phyloP scores from a whole-genome alignment of 2,888 invertebrate species.

The Cartodere bifasciata region DNA sequence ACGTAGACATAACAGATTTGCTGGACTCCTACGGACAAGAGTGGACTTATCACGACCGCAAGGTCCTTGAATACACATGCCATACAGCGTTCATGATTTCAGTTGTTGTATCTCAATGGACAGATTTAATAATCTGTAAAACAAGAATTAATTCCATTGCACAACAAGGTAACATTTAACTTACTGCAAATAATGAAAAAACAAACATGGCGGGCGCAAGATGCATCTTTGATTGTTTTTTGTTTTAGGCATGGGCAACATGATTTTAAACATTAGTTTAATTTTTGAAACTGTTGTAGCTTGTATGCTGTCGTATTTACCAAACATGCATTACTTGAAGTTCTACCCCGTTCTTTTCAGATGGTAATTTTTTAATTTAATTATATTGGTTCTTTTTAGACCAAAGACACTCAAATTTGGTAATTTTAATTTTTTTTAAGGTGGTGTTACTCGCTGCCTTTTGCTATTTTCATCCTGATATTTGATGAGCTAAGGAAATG shows the following conservation, averaged over 20 bases:
- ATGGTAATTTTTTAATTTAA: no score
- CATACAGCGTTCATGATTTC: constrained; percentile 76
- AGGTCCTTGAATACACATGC: constrained; percentile 61
- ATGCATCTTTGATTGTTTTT: no score
- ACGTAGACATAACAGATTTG: constrained; percentile 46
- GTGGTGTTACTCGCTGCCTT: constrained; percentile 52
- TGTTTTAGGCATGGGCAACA: constrained; percentile 48
- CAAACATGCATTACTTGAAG: constrained; percentile 46
- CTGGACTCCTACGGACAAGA: constrained; percentile 68
- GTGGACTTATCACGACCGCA: constrained; percentile 62
- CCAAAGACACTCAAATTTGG: no score
- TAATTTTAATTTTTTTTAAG: constrained; percentile 18
- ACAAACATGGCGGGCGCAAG: no score
- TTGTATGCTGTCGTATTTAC: constrained; percentile 52
- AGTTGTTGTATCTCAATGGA: constrained; percentile 67
- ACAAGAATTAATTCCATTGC: constrained; percentile 61
- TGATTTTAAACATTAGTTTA: constrained; percentile 48
- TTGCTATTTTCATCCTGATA: constrained; percentile 59
- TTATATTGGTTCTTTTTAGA: no score
- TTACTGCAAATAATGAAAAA: neutral
- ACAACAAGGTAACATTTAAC: constrained; percentile 44
- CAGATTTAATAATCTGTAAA: constrained; percentile 70
- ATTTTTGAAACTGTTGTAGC: constrained; percentile 52
- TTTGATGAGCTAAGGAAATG: constrained; percentile 68
- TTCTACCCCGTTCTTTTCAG: constrained; percentile 55